phyloP scores from a whole-genome alignment of 2,888 invertebrate genomes.

The Marasmarcha lunaedactyla region DNA sequence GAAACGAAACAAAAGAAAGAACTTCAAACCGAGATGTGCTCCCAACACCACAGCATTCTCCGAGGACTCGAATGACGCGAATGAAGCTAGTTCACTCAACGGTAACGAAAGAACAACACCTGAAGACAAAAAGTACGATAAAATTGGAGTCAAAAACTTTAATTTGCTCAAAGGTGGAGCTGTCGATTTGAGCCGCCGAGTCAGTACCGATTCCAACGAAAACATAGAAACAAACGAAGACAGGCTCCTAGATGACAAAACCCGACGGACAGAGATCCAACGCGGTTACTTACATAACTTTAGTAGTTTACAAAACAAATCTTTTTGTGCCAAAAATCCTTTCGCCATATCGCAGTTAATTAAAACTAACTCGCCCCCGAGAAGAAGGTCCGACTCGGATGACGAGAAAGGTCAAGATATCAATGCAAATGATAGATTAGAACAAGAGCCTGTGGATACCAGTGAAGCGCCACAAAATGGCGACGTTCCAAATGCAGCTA shows the following conservation, averaged over 20 bases:
- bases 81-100: conserved; percentile 43
- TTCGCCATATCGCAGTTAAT: conserved; percentile 68
- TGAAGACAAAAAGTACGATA: conserved; percentile 39
- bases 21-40: conserved; percentile 81
- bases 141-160: conserved; percentile 64
- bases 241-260: conserved; percentile 53
- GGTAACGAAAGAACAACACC: conserved; percentile 52
- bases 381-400: conserved; percentile 65
- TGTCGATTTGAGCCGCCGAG: conserved; percentile 60
- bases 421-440: conserved; percentile 54
- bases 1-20: conserved; percentile 81
- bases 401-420: conserved; percentile 59
- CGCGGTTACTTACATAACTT: conserved; percentile 63
- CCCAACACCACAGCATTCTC: conserved; percentile 67
- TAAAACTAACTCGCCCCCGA: conserved; percentile 63
- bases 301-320: conserved; percentile 63
- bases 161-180: conserved; percentile 58
- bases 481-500: conserved; percentile 57
- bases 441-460: conserved; percentile 40
- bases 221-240: conserved; percentile 61
- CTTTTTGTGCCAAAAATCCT: conserved; percentile 69
- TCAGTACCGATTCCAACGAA: conserved; percentile 65
- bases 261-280: conserved; percentile 41
- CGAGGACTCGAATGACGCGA: conserved; percentile 56
- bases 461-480: conserved; percentile 46